Conservation (phyloP, 2,888 invertebrate species). For the Aproaerema taeniolella region DNA sequence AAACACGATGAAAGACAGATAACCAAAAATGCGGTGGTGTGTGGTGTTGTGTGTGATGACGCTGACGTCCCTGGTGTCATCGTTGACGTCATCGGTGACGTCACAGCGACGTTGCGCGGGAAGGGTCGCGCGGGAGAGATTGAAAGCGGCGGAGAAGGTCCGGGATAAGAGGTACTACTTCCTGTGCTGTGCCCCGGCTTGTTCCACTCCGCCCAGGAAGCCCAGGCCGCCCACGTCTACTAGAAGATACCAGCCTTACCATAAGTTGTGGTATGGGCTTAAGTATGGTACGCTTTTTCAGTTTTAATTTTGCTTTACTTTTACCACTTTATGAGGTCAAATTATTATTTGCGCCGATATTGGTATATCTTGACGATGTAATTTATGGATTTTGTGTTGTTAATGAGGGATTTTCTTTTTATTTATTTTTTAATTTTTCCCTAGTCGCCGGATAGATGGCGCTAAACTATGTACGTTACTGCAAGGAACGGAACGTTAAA, state of each 20-base stretch:
- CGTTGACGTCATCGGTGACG: constrained; percentile 23
- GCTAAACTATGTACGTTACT: no score
- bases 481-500: no score
- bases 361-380: no score
- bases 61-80: constrained; percentile 29
- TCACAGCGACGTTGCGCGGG: constrained; percentile 57
- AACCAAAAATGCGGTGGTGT: constrained; percentile 44
- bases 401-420: no score
- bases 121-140: constrained; percentile 54
- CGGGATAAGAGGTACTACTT: constrained; percentile 61
- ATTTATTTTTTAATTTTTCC: no score
- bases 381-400: no score
- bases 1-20: constrained; percentile 24
- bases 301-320: no score
- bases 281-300: constrained; percentile 56
- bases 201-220: constrained; percentile 36
- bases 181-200: constrained; percentile 53
- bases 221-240: constrained; percentile 38
- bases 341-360: not conserved
- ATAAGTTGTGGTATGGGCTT: constrained; percentile 63
- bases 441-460: no score
- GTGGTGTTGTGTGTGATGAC: constrained; percentile 27
- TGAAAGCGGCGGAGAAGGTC: constrained; percentile 68
- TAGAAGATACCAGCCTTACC: constrained; percentile 60
- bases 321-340: not conserved